Conservation (phyloP, 1,140 invertebrate genomes). For the Scaptomyza graminum region DNA sequence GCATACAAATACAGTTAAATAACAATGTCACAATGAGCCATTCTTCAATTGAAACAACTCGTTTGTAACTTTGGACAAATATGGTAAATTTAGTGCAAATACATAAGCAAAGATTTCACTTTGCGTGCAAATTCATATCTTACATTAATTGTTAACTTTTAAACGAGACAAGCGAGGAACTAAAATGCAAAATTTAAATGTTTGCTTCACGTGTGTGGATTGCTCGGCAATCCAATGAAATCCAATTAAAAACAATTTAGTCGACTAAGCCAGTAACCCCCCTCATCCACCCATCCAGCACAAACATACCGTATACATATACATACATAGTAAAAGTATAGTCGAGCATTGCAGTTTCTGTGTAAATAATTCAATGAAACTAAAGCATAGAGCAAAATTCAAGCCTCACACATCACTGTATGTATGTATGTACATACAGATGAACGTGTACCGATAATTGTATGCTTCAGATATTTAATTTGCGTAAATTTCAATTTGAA, state of each 20-base stretch:
- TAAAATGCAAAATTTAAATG: conserved; percentile 32
- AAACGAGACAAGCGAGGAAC: conserved; percentile 10
- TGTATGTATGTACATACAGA: neutral
- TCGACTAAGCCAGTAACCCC: conserved; percentile 44
- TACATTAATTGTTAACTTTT: conserved; percentile 38
- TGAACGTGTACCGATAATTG: neutral
- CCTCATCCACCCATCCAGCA: neutral
- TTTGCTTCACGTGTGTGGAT: conserved; percentile 31
- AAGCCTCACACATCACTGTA: conserved; percentile 31
- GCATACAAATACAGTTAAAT: conserved; percentile 17
- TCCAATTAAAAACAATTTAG: conserved; percentile 71
- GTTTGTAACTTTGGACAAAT: conserved; percentile 27
- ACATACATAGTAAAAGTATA: conserved; percentile 23
- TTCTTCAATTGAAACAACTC: conserved; percentile 17
- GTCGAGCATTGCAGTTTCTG: conserved; percentile 57
- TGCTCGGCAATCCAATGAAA: conserved; percentile 31
- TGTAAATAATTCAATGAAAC: conserved; percentile 69
- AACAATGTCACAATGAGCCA: neutral
- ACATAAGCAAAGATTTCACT: conserved; percentile 11
- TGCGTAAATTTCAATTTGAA: conserved; percentile 57
- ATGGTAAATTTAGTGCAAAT: conserved; percentile 53
- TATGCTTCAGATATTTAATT: conserved; percentile 30
- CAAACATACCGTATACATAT: neutral
- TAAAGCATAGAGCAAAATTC: conserved; percentile 53
- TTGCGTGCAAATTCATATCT: conserved; percentile 24